Conservation (phyloP, 1,140 invertebrate genomes). For the Cyrtorhinus lividipennis region DNA sequence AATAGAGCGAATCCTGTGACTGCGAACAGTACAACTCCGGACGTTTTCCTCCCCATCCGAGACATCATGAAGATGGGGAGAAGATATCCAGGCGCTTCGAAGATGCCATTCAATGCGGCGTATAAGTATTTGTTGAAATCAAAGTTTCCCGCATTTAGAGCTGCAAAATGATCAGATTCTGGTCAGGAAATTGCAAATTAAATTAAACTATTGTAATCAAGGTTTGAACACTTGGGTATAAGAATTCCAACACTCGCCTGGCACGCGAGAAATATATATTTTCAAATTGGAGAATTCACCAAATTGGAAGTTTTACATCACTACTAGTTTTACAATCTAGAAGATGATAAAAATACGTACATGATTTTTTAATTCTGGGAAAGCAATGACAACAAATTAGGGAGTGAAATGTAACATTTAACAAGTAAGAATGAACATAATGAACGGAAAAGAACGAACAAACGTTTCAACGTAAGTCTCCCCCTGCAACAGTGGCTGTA, state of each 20-base stretch:
- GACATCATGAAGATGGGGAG: slow-evolving; percentile 34
- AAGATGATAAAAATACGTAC: no score
- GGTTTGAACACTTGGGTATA: neutral
- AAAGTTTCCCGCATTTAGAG: slow-evolving; percentile 37
- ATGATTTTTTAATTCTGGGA: no score
- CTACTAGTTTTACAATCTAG: no score
- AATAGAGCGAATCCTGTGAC: slow-evolving; percentile 33
- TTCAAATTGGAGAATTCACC: no score
- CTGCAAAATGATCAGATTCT: slow-evolving; percentile 24
- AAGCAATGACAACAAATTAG: no score
- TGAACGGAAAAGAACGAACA: no score
- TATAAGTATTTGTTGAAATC: slow-evolving; percentile 34
- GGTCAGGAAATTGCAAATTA: neutral
- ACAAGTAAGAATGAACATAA: no score
- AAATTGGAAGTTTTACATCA: no score
- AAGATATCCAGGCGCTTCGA: slow-evolving; percentile 37
- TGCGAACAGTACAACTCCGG: slow-evolving; percentile 31
- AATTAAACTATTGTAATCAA: neutral
- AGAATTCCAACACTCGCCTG: neutral
- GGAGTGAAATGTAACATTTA: no score
- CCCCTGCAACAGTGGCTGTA: no score
- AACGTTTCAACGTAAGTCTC: no score
- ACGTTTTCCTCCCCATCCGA: slow-evolving; percentile 31
- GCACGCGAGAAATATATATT: no score
- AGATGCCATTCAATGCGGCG: slow-evolving; percentile 33